Conservation (phyloP, 2,888 invertebrate genomes). For the Lydus trimaculatus region DNA sequence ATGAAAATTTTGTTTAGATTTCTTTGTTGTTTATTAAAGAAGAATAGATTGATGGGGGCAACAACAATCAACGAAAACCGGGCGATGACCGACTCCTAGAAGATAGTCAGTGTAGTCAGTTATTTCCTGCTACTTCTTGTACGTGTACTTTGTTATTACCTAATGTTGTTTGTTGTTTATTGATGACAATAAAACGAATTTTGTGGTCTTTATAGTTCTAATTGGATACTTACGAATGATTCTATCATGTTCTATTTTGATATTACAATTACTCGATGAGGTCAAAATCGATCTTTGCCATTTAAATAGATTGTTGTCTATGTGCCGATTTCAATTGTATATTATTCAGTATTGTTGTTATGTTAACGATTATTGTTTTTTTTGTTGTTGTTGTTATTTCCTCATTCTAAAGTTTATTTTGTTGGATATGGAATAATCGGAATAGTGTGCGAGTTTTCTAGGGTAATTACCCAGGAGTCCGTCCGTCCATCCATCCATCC, state of each 20-base stretch:
- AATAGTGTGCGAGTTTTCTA: not conserved
- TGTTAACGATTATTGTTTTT: not conserved
- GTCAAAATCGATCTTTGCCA: slow-evolving; percentile 6
- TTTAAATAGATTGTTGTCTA: not conserved
- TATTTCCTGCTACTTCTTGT: not conserved
- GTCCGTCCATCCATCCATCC: no score
- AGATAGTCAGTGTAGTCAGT: no score
- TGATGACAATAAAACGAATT: not conserved
- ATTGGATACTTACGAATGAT: not conserved
- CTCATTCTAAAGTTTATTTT: not conserved
- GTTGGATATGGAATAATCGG: not conserved
- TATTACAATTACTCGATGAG: not conserved
- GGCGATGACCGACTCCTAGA: slow-evolving; percentile 7
- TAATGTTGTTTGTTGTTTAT: not conserved
- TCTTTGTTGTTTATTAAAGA: slow-evolving; percentile 5
- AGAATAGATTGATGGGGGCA: not conserved
- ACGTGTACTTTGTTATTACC: not conserved
- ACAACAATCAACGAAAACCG: slow-evolving; percentile 7
- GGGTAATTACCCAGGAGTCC: not conserved
- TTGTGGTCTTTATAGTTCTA: not conserved
- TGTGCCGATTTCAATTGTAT: not conserved
- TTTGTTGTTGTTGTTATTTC: not conserved
- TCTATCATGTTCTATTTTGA: not conserved
- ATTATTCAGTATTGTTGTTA: not conserved
- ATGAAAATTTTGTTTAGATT: not conserved